Percentiles rank a stretch among this genome's conserved stretches.
Conservation (phyloP, 2,113 vertebrate genomes). For the Fregetta grallaria region DNA sequence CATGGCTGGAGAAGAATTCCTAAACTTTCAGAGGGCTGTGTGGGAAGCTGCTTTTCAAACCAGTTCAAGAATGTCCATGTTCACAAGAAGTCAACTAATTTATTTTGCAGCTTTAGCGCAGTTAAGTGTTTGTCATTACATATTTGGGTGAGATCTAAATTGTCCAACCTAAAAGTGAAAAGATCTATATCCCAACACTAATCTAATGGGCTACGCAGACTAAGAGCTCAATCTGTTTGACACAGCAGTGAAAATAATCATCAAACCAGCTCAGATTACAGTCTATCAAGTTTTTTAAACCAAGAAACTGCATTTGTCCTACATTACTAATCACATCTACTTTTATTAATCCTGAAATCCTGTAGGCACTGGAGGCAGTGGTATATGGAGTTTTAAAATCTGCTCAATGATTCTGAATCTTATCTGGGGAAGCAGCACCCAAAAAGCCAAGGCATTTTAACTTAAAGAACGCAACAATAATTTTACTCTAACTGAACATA, state of each 20-base stretch:
- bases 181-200: not conserved
- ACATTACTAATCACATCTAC: not conserved
- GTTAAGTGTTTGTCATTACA: not conserved
- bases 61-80: not conserved
- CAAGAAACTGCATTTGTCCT: not conserved
- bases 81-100: not conserved
- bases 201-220: not conserved
- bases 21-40: not conserved
- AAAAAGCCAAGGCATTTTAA: not conserved
- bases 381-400: not conserved
- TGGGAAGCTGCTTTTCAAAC: not conserved
- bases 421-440: not conserved
- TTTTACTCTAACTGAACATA: not conserved
- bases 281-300: not conserved
- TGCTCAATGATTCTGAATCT: not conserved
- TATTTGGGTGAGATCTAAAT: not conserved
- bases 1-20: not conserved
- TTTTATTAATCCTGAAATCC: conserved; percentile 7
- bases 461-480: not conserved
- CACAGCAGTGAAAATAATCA: not conserved
- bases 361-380: not conserved
- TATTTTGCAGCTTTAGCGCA: not conserved
- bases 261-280: not conserved
- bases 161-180: not conserved
- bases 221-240: not conserved